These are phyloP conservation scores for Dissostichus mawsoni DNA, from an alignment of 2,113 vertebrate genomes.

Conservation along the genomic window DNA sequence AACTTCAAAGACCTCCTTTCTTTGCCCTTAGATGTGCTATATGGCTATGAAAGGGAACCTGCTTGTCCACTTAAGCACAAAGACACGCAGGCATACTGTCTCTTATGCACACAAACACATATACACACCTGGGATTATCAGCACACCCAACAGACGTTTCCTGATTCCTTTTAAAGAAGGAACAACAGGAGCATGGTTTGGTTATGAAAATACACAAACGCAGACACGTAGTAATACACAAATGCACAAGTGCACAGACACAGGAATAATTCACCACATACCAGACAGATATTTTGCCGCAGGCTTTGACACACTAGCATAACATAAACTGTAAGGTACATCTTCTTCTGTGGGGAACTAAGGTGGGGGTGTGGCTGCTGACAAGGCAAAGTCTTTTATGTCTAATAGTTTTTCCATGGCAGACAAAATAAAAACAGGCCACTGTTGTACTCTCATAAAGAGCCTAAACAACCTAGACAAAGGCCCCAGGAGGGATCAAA, in stretches of 20 bases:
- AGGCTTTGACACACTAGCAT: slow-evolving; percentile 63
- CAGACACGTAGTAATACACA: slow-evolving; percentile 11
- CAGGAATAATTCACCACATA: slow-evolving; percentile 51
- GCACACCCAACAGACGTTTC: slow-evolving; percentile 49
- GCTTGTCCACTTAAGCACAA: slow-evolving; percentile 69
- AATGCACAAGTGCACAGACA: slow-evolving; percentile 16
- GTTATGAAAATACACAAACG: slow-evolving; percentile 34
- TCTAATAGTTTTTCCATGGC: slow-evolving; percentile 63
- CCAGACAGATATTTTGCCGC: slow-evolving; percentile 62
- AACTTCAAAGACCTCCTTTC: slow-evolving; percentile 81
- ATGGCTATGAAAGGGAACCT: slow-evolving; percentile 72
- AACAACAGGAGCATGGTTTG: slow-evolving; percentile 28
- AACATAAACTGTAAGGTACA: slow-evolving; percentile 70
- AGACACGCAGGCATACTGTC: slow-evolving; percentile 38
- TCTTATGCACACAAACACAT: slow-evolving; percentile 26
- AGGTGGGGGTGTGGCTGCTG: slow-evolving; percentile 58
- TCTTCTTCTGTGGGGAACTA: slow-evolving; percentile 19
- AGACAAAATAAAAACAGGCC: slow-evolving; percentile 73
- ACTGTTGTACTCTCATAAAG: slow-evolving; percentile 63
- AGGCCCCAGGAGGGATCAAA: slow-evolving; percentile 40
- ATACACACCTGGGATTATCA: slow-evolving; percentile 52
- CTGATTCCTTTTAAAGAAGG: slow-evolving; percentile 58
- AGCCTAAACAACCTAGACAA: slow-evolving; percentile 61
- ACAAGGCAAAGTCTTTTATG: slow-evolving; percentile 66
- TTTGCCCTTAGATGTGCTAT: slow-evolving; percentile 46